A percentile compares a stretch with the other conserved stretches of the same genome.
Evolutionary conservation across 2,113 vertebrate genomes (phyloP).

Genomic region (Equus quagga): DNA sequence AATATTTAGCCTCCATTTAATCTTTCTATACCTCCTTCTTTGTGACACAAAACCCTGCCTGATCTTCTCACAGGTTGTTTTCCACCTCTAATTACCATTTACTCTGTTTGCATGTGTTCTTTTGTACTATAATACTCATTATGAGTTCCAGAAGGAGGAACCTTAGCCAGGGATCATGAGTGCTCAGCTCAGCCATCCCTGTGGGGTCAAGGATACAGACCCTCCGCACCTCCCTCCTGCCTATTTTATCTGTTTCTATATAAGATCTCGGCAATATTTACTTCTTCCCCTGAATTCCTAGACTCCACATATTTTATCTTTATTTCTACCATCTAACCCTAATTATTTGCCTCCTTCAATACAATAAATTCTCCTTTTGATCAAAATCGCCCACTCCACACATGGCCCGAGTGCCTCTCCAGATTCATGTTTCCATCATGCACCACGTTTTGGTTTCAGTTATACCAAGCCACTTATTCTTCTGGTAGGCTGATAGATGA

Average conservation of each 20-base stretch:
- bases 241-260: not conserved
- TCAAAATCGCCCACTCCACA: not conserved
- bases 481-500: too few species aligned
- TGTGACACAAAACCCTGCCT: not conserved
- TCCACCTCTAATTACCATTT: not conserved
- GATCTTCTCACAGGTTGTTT: not conserved
- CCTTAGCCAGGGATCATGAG: not conserved
- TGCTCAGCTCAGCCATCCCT: not conserved
- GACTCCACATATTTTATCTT: not conserved
- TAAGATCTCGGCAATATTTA: not conserved
- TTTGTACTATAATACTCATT: not conserved
- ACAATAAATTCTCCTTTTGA: not conserved
- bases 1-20: not conserved
- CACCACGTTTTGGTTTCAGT: not conserved
- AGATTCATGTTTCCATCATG: not conserved
- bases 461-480: accelerated
- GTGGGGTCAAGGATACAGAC: not conserved
- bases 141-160: not conserved
- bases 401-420: not conserved
- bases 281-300: not conserved
- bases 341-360: not conserved
- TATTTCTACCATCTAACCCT: not conserved
- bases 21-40: not conserved
- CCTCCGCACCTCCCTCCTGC: accelerated
- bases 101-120: not conserved